These are phyloP conservation scores for Takifugu ocellatus DNA, from an alignment of 2,797 vertebrate species.

Conservation along the genomic window DNA sequence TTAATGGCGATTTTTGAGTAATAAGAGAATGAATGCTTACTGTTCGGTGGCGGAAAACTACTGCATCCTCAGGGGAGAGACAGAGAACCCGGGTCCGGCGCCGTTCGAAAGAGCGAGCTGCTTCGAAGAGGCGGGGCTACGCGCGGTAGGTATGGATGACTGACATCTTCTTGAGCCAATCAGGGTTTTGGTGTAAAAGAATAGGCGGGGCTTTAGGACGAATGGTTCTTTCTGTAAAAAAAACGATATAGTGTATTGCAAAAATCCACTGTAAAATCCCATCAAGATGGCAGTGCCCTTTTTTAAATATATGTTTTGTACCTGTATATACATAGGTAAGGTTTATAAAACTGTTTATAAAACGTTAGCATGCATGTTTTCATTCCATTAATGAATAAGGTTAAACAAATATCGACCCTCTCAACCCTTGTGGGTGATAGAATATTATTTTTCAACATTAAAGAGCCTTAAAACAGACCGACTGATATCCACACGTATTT, in stretches of 20 bases:
- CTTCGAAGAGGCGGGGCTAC: conserved; percentile 26
- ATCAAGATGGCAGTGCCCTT: conserved; percentile 1
- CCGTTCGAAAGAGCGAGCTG: conserved; percentile 14
- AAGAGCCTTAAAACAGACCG: no score
- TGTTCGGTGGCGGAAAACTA: conserved; percentile 33
- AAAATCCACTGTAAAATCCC: neutral
- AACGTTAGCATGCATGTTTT: no score
- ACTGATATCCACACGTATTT: no score
- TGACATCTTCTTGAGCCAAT: conserved; percentile 34
- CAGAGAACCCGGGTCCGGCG: conserved; percentile 8
- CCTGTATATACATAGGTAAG: no score
- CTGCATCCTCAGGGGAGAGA: conserved; percentile 26
- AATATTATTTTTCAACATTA: no score
- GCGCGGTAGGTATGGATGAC: conserved; percentile 11
- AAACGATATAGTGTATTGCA: no score
- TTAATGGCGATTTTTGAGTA: neutral
- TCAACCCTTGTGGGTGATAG: no score
- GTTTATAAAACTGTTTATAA: no score
- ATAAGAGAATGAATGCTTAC: conserved; percentile 41
- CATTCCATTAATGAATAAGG: no score
- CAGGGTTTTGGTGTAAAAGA: neutral
- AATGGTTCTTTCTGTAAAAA: conserved; percentile 10
- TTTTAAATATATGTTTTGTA: no score
- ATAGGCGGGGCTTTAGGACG: neutral
- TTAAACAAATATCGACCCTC: no score